Evolutionary conservation across 2,797 vertebrate species (phyloP).

Genomic region (Oophaga sylvatica): DNA sequence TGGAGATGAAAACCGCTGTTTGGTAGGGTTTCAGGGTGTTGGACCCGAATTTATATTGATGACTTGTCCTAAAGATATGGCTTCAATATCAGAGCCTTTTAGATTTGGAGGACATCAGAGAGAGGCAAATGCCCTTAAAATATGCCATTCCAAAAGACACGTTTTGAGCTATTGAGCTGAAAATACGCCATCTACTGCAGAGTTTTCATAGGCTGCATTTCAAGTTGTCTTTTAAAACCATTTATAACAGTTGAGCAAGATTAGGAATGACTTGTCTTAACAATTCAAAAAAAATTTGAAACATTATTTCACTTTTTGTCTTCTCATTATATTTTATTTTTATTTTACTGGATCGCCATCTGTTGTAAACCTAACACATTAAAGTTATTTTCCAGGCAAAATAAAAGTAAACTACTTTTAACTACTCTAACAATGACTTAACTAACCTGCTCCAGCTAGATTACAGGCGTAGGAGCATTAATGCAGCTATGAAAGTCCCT

Average conservation of each 20-base stretch:
- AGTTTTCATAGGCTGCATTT: constrained; percentile 4
- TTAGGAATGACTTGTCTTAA: not conserved
- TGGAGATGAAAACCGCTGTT: too few relatives aligned
- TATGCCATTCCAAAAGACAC: not conserved
- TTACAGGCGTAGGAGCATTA: too few relatives aligned
- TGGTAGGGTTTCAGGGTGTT: too few relatives aligned
- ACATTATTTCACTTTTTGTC: too few relatives aligned
- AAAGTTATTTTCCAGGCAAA: not conserved
- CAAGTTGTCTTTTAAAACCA: constrained; percentile 1
- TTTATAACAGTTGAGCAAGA: not conserved
- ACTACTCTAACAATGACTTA: not conserved
- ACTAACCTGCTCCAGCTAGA: too few relatives aligned
- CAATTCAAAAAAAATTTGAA: not conserved
- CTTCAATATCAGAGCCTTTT: not conserved
- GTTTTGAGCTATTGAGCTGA: not conserved
- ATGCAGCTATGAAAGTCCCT: too few relatives aligned
- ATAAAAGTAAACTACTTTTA: not conserved
- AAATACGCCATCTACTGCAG: not conserved
- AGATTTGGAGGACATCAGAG: not conserved
- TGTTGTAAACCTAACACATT: not conserved
- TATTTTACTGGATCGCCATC: too few relatives aligned
- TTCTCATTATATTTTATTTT: too few relatives aligned
- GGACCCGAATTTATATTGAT: too few relatives aligned
- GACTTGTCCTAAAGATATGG: too few relatives aligned
- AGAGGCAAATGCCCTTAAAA: not conserved